Evolutionary conservation across 2,888 invertebrate species (phyloP), one percentile per base, ranked within the genome.

Genomic region (Rhodophaea formosa): DNA sequence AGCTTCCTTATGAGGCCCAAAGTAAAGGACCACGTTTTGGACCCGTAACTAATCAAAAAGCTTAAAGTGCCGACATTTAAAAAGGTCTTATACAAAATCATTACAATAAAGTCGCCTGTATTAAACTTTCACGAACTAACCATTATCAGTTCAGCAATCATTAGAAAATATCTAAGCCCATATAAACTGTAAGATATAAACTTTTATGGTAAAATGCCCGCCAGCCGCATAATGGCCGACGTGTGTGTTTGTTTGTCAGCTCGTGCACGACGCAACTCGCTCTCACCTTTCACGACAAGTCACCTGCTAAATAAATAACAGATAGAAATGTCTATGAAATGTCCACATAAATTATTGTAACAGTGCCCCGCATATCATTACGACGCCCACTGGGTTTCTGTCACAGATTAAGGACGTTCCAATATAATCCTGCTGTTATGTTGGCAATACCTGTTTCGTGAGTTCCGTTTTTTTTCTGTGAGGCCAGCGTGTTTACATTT

Each of bases 301-400:
- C 82, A 82, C 82, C 75, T 79, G 82, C 75, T 75, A 77, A 79
- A 84, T 82, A 83, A 80, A 82, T 82, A 70, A 59, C 65, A 68
- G 79, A 80, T 81, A 77, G 76, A 77, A 82, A 79, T 74, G 75
- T 79, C 73, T 72, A 74, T 73, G 76, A 77, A 82, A 79, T 74
- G 75, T 79, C 73, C 72, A 74, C 73, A 77, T 82, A 82, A 85
- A 82, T 83, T 80, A 80, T 75, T 69, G 73, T 75, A 70, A 72
- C 76, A 74, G 72, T 72, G 70, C 71, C 63, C 69, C 60, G 67
- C 65, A 71, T 70, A 66, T 68, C 71, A 70, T 72, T 71, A 70
- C 65, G 61, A 71, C 72, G 72, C 72, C 77, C 74, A 70, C 62
- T 61, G 58, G 59, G 57, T 61, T 59, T 58, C 62, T 63, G 60